phyloP scores from a whole-genome alignment of 1,140 invertebrate species.

The Drosophila nigromelanica region DNA sequence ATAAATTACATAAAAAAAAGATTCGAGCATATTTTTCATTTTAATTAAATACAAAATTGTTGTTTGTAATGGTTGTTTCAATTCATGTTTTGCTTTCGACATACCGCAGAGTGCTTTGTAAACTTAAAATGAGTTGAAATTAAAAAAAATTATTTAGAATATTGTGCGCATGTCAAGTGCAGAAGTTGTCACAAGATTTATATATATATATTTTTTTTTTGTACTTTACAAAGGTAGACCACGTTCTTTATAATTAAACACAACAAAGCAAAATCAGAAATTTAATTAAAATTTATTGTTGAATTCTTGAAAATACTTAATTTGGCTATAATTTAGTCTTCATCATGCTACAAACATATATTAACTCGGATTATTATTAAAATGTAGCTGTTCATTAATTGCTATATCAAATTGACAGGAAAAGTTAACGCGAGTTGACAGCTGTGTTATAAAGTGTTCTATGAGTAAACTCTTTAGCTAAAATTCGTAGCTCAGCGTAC shows the following conservation, averaged over 20 bases:
- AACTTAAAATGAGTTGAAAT: constrained; percentile 4
- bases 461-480: not conserved
- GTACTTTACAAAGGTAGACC: not conserved
- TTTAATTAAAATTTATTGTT: constrained; percentile 39
- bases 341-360: not conserved
- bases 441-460: constrained; percentile 5
- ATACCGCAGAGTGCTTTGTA: not conserved
- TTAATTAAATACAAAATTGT: constrained; percentile 41
- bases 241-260: not conserved
- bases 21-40: not conserved
- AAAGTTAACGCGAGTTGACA: not conserved
- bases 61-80: not conserved
- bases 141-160: constrained; percentile 5
- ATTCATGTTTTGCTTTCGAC: constrained; percentile 4
- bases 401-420: not conserved
- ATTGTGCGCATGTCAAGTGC: constrained; percentile 27
- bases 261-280: constrained; percentile 6
- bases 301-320: constrained; percentile 10
- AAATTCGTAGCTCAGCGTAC: not conserved
- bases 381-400: not conserved
- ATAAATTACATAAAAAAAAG: not conserved
- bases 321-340: not conserved
- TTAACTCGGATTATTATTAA: too few relatives aligned
- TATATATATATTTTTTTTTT: constrained; percentile 4
- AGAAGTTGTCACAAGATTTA: constrained; percentile 9